Conservation (phyloP, 2,113 vertebrate genomes). For the Brachionichthys hirsutus region DNA sequence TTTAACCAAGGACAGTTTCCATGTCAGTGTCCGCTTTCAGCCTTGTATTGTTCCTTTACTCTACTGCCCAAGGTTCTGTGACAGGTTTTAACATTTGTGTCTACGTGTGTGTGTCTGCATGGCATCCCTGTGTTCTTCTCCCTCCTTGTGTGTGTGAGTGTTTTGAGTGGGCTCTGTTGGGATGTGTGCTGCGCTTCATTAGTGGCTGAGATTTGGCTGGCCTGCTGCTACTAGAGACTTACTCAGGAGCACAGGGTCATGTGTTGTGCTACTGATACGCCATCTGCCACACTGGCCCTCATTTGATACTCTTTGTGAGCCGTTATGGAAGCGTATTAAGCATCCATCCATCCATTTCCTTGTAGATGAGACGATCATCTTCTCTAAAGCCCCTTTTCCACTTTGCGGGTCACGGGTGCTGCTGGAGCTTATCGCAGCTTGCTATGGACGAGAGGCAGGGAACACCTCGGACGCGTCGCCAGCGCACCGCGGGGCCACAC, state of each 20-base stretch:
- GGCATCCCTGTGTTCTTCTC: slow-evolving; percentile 26
- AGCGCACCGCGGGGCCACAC: too few relatives aligned
- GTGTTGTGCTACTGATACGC: slow-evolving; percentile 64
- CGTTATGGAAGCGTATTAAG: background rate
- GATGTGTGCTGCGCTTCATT: slow-evolving; percentile 67
- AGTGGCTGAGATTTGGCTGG: slow-evolving; percentile 63
- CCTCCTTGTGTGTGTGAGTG: slow-evolving; percentile 36
- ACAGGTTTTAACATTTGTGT: slow-evolving; percentile 5
- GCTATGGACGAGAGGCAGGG: too few relatives aligned
- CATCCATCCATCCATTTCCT: too few relatives aligned
- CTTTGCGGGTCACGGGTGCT: too few relatives aligned
- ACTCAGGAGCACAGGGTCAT: slow-evolving; percentile 65
- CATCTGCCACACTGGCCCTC: slow-evolving; percentile 62
- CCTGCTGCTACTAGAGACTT: slow-evolving; percentile 55
- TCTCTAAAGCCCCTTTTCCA: too few relatives aligned
- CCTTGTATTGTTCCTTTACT: slow-evolving; percentile 22
- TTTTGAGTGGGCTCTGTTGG: slow-evolving; percentile 61
- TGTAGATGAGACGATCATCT: too few relatives aligned
- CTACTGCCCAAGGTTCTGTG: slow-evolving; percentile 31
- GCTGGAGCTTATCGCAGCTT: too few relatives aligned
- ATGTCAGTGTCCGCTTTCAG: slow-evolving; percentile 4
- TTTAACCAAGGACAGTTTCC: slow-evolving; percentile 31
- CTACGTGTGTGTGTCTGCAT: background rate
- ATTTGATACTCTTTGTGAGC: slow-evolving; percentile 25
- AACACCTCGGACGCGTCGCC: too few relatives aligned